Base-by-base conservation (phyloP, 1,140 invertebrate genomes). In the Drosophila asahinai region DNA sequence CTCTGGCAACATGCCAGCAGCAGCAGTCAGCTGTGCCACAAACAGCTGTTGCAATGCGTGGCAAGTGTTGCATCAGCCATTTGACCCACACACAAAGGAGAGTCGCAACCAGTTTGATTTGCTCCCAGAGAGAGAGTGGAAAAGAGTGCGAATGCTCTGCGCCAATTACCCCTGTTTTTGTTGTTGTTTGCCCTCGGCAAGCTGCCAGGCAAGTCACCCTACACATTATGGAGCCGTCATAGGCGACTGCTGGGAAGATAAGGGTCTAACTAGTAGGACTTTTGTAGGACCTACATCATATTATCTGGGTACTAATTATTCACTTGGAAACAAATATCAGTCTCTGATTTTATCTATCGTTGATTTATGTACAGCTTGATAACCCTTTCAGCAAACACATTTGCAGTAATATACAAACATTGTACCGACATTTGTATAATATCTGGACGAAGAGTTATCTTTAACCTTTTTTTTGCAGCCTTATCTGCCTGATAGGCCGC, bases 51-150 rank as follows among this genome's bases (percentile, higher is more conserved):
- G 86, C 62, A 89, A 89, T 79, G 33, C 42, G 45, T 63, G 51
- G 57, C 54, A 81, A 59, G 63, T 91, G 76, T 89, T 89, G 86
- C 86, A 89, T 89, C 86, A 89, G 81, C 86, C 86, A 90, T 76
- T 67, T 42, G 48, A 71, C 47, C 40, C 59, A 60, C 45, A 64
- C 48, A 71, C 22, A 42, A 22, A 27, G 22, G 65, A 63, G 73
- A 76, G 73, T 47, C n/a, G 38, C 49, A 58, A 57, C 42, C 45
- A 77, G 66, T 71, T 79, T 6, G 5, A 22, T 38, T 43, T 15
- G 12, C 42, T 51, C 14, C 3, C 6, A 43, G 11, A 15, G 48
- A 63, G 59, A 62, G 59, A 57, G 59, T 54, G 59, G 51, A 27
- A 82, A 49, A 63, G 54, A 71, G 47, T 71, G 68, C 75, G 58